These are phyloP conservation scores for Odontophorus gujanensis DNA, from an alignment of 2,113 vertebrate species.

Conservation along the genomic window DNA sequence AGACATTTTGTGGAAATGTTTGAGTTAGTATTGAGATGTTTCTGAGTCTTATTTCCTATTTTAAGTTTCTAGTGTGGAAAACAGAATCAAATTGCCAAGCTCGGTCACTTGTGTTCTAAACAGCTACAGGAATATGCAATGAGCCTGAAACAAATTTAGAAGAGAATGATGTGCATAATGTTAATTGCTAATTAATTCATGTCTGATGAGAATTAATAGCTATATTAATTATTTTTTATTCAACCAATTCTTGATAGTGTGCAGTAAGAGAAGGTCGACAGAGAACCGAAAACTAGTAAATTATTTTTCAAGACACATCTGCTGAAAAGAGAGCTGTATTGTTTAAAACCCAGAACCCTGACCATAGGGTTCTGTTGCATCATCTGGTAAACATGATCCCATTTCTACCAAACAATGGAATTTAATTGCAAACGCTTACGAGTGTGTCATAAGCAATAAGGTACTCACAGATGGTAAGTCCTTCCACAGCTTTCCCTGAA, in stretches of 20 bases:
- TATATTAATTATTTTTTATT: background rate
- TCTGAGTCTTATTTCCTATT: background rate
- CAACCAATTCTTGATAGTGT: background rate
- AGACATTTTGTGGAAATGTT: background rate
- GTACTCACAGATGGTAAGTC: background rate
- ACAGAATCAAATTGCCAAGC: background rate
- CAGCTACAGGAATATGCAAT: background rate
- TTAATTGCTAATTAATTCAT: background rate
- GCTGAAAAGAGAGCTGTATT: background rate
- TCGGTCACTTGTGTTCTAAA: background rate
- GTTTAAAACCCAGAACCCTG: background rate
- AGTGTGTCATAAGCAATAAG: background rate
- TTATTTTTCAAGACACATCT: background rate
- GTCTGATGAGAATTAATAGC: background rate
- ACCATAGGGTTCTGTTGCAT: background rate
- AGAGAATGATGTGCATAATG: background rate
- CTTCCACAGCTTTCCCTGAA: conserved; percentile 5
- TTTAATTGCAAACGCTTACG: conserved; percentile 30
- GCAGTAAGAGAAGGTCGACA: background rate
- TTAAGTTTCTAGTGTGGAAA: background rate
- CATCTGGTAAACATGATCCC: conserved; percentile 17
- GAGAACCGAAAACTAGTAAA: background rate
- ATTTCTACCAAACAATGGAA: background rate
- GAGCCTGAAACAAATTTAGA: background rate
- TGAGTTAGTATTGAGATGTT: background rate